phyloP scores from a whole-genome alignment of 1,140 invertebrate species.

The Papilio polytes region DNA sequence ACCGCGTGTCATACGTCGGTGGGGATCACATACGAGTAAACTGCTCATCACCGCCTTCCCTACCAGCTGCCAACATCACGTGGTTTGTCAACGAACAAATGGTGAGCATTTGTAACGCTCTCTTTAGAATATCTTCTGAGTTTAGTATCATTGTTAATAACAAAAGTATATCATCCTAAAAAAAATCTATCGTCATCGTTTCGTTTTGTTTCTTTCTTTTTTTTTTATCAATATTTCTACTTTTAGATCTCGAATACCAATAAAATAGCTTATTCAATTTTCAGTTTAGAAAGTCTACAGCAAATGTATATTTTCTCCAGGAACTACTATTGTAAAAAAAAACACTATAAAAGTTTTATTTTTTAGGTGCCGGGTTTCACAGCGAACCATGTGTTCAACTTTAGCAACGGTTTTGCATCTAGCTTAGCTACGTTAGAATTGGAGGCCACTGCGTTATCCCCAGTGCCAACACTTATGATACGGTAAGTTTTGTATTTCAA shows the following conservation, averaged over 20 bases:
- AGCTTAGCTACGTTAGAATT: conserved; percentile 78
- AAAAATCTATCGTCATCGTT: too few species aligned
- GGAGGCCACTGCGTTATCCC: conserved; percentile 75
- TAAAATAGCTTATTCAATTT: too few species aligned
- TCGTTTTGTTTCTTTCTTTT: too few species aligned
- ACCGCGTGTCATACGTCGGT: conserved; percentile 79
- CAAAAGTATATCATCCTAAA: too few species aligned
- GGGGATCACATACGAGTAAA: conserved; percentile 82
- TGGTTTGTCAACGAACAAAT: conserved; percentile 87
- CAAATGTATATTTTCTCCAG: not conserved
- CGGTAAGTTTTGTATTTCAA: conserved; percentile 54
- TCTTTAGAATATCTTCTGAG: not conserved
- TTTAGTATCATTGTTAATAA: not conserved
- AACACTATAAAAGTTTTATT: conserved; percentile 42
- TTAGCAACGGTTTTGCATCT: conserved; percentile 78
- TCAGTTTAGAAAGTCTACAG: not conserved
- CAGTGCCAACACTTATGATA: conserved; percentile 79
- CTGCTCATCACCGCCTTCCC: conserved; percentile 83
- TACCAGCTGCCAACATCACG: conserved; percentile 86
- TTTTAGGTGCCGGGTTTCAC: conserved; percentile 81
- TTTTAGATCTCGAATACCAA: not conserved
- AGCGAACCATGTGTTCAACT: conserved; percentile 79
- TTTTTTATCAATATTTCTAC: not conserved
- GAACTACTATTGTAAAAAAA: not conserved
- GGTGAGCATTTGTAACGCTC: conserved; percentile 67